Base-by-base conservation (phyloP, 2,797 vertebrate species). In the Rhodeus uyekii region DNA sequence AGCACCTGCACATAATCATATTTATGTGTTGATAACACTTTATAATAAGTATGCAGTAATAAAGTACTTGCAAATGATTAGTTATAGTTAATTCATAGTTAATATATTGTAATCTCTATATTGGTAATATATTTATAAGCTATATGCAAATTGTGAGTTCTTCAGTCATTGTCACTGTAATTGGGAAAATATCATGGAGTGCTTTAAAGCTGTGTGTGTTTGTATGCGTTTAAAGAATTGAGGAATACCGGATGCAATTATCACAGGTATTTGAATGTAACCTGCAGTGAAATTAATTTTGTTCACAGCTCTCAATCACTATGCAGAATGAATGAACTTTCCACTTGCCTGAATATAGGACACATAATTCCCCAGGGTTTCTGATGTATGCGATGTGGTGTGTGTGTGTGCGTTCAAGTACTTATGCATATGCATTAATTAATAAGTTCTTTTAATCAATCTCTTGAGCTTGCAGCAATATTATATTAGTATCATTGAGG, bases 331-430 rank as follows among this genome's bases (percentile, higher is more conserved):
- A 77, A 50, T 82, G 85, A 87, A 87, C 83, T 85, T 83, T 88
- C 88, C 87, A 87, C 91, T 76, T 87, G 87, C 65, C 87, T 84
- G 89, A 92, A 94, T 94, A 91, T 91, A 93, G 93, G 93, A 92
- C 93, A 93, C 77, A 87, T 85, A 63, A 8, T 83, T 90, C 90
- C 92, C 91, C 81, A 87, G 88, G 91, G 92, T 89, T 86, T 82
- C 86, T 88, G 86, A 89, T 89, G 89, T 88, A 16, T 68, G 76
- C 38, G 76, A n/a, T 46, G 44, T 75, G 50, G 10, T 38, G 29
- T 50, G 64, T 36, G 89, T 89, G 89, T 88, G 44, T 73, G 67
- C 6, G 34, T 2, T 3, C 2, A 36, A 14, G 42, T 4, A 14
- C 6, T 61, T 19, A 16, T 64, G 32, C 42, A 24, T 64, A 53